Percentiles rank a stretch among this genome's conserved stretches.
These are phyloP conservation scores for Aphaenogaster floridana DNA, from an alignment of 1,140 invertebrate genomes.

Conservation along the genomic window DNA sequence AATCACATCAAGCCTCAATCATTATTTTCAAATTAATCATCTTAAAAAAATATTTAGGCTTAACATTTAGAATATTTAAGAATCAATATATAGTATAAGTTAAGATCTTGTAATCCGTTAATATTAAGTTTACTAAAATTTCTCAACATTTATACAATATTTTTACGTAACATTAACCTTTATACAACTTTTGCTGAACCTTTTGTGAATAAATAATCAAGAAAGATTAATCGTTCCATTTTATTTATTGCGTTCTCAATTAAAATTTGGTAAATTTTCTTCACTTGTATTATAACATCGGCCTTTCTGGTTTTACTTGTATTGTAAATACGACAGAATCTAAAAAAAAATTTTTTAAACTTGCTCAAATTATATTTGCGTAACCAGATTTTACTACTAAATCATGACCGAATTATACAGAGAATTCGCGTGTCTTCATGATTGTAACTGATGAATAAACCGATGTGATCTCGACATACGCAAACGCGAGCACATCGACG, in stretches of 20 bases:
- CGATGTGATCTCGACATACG: not conserved
- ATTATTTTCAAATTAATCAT: not conserved
- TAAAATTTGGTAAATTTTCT: not conserved
- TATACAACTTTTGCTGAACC: conserved; percentile 44
- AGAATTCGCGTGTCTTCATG: not conserved
- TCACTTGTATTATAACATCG: not conserved
- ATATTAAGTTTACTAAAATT: conserved; percentile 25
- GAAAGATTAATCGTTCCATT: not conserved
- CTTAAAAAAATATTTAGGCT: not conserved
- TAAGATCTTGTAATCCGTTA: conserved; percentile 41
- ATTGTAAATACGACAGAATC: not conserved
- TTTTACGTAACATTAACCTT: conserved; percentile 54
- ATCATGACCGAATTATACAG: not conserved
- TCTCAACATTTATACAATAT: conserved; percentile 22
- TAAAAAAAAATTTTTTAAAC: not conserved
- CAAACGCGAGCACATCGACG: not conserved
- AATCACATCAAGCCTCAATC: not conserved
- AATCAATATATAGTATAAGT: not conserved
- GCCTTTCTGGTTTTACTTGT: not conserved
- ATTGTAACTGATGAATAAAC: conserved; percentile 22
- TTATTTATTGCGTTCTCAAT: not conserved
- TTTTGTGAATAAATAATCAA: conserved; percentile 29
- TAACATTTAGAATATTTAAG: conserved; percentile 9
- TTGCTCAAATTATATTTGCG: not conserved
- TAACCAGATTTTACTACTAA: not conserved